Evolutionary conservation across 2,113 vertebrate genomes (phyloP), one percentile per base, ranked within the genome.

Genomic region (Plecotus auritus): DNA sequence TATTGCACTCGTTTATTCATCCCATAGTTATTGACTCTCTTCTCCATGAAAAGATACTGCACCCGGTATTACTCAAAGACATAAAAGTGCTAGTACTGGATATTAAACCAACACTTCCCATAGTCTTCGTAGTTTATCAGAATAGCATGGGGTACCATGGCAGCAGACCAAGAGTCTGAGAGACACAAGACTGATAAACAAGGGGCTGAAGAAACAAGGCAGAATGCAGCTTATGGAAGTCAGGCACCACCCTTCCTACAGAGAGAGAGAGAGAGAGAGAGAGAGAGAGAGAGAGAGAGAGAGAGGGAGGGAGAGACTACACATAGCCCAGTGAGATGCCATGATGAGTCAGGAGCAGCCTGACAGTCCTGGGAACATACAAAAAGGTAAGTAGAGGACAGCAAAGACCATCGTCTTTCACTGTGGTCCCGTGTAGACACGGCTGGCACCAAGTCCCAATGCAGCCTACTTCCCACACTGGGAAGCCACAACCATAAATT

Each of bases 181-280:
- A 72, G 54, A 61, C 32, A 23, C 11, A 42, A n/a, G 28, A 40
- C 14, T 56, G 61, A n/a, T 17, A n/a, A 67, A 56, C 11, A 28
- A 78, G 59, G 45, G 40, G 8, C 20, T 40, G 16, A 69, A 86
- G 59, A 88, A 93, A 40, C 13, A 40, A 42, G 30, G 32, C 49
- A 12, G 56, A 88, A 35, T 22, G 4, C 37, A 81, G 59, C 32
- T 61, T 37, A 8, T 49, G 23, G 64, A 59, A 91, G 49, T 70
- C 4, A 49, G 35, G 2, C 1, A 0, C 2, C 3, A 8, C 16
- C 18, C 1, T 2, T 1, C 23, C 49, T n/a, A 20, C 45, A 0
- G 28, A 47, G 37, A 61, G 3, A 59, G 22, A 59, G 22, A 59
- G 56, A 23, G 22, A 9, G 56, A 23, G 54, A 7, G 54, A 7